A percentile compares a stretch with the other conserved stretches of the same genome.
phyloP scores from a whole-genome alignment of 2,888 invertebrate species.

The Lordiphosa andalusiaca region DNA sequence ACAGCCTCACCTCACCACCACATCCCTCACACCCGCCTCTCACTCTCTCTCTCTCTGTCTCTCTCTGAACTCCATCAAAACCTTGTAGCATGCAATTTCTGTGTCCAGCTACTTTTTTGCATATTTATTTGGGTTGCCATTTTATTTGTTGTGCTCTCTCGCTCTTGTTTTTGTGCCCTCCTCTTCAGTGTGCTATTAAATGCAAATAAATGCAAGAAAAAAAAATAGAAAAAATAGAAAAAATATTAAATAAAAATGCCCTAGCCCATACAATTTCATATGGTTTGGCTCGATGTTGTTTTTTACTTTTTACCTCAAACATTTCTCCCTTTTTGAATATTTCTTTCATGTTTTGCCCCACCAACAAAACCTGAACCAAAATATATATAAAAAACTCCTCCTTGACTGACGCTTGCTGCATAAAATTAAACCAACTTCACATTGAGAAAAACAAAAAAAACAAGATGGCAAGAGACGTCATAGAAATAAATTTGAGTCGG shows the following conservation, averaged over 20 bases:
- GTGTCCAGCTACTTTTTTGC: slow-evolving; percentile 28
- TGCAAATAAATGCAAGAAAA: slow-evolving; percentile 58
- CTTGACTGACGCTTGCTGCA: slow-evolving; percentile 61
- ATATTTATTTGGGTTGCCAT: slow-evolving; percentile 16
- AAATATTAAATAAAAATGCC: slow-evolving; percentile 60
- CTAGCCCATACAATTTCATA: slow-evolving; percentile 47
- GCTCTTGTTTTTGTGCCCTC: slow-evolving; percentile 15
- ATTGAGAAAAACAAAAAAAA: slow-evolving; percentile 50
- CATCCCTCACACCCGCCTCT: slow-evolving; percentile 6
- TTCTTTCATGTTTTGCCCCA: slow-evolving; percentile 59
- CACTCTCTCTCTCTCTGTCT: not conserved
- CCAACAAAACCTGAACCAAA: slow-evolving; percentile 44
- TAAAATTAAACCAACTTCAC: slow-evolving; percentile 54
- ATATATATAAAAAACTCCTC: slow-evolving; percentile 33
- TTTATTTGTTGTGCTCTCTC: slow-evolving; percentile 21
- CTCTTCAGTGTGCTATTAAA: slow-evolving; percentile 39
- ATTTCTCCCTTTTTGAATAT: slow-evolving; percentile 48
- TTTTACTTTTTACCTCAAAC: slow-evolving; percentile 28
- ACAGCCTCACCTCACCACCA: slow-evolving; percentile 9
- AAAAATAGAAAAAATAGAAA: not conserved
- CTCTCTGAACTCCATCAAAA: slow-evolving; percentile 12
- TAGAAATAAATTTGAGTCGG: slow-evolving; percentile 82
- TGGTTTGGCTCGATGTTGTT: slow-evolving; percentile 36
- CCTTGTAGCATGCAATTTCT: slow-evolving; percentile 53
- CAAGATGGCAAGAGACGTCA: slow-evolving; percentile 80